These are phyloP conservation scores for Elanoides forficatus DNA, from an alignment of 2,113 vertebrate species.

Conservation along the genomic window DNA sequence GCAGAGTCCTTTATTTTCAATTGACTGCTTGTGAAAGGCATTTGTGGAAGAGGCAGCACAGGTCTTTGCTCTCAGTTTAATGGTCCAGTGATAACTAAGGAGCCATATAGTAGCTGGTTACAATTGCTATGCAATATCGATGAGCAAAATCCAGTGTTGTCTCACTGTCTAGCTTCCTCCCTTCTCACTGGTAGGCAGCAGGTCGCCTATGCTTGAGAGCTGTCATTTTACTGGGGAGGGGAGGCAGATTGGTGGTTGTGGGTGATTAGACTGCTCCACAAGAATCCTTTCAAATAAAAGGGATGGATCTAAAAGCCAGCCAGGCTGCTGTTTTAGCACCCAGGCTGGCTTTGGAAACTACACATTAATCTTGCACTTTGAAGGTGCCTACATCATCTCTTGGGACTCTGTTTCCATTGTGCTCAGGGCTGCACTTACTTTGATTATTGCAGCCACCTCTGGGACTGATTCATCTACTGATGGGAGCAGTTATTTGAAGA, in stretches of 20 bases:
- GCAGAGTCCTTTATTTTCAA: neutral
- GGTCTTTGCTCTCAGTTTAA: neutral
- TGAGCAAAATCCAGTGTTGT: neutral
- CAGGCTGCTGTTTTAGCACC: neutral
- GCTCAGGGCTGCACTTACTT: neutral
- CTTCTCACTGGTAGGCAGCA: neutral
- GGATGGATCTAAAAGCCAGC: neutral
- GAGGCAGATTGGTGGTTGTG: neutral
- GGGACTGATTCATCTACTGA: neutral
- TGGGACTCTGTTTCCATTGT: neutral
- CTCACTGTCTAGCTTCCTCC: neutral
- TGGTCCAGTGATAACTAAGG: neutral
- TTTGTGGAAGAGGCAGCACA: neutral
- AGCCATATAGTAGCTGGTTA: neutral
- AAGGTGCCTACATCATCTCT: neutral
- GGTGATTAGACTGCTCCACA: neutral
- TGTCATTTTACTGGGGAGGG: neutral
- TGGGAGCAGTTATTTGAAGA: neutral
- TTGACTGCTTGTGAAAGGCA: neutral
- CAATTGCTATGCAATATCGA: neutral
- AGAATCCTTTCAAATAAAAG: neutral
- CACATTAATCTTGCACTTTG: neutral
- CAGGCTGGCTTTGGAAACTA: neutral
- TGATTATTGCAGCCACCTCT: constrained; percentile 6
- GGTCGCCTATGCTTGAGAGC: neutral